Percentiles rank a stretch among this genome's conserved stretches.
Evolutionary conservation across 1,140 invertebrate genomes (phyloP).

Genomic region (Caenorhabditis briggsae): DNA sequence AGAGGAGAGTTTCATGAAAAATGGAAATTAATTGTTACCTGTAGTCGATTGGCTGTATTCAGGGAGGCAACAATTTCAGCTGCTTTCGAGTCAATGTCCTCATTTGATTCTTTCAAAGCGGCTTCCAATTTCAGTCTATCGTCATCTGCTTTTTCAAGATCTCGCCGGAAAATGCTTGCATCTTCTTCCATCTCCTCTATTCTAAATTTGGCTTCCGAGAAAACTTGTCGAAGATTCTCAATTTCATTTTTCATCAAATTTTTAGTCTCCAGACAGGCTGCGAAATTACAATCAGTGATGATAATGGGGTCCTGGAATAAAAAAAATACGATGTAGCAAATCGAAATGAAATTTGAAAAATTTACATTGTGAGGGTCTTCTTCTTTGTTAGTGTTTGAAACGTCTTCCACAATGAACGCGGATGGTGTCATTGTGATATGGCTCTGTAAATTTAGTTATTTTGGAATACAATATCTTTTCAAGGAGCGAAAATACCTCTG

Average conservation of each 20-base stretch:
- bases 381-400: conserved; percentile 7
- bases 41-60: conserved; percentile 67
- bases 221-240: neutral
- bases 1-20: neutral
- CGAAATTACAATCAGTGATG: conserved; percentile 25
- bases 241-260: conserved; percentile 68
- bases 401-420: conserved; percentile 21
- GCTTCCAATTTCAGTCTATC: conserved; percentile 59
- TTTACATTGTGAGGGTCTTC: conserved; percentile 37
- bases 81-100: conserved; percentile 65
- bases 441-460: neutral
- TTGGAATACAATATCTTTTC: neutral
- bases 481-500: neutral
- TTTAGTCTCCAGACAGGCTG: conserved; percentile 69
- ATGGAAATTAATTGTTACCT: conserved; percentile 47
- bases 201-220: conserved; percentile 63
- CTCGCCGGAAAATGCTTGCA: conserved; percentile 51
- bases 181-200: conserved; percentile 71
- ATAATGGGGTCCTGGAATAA: conserved; percentile 4
- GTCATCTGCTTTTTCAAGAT: conserved; percentile 60
- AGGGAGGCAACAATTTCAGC: conserved; percentile 68
- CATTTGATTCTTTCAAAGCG: conserved; percentile 58
- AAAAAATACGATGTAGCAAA: neutral
- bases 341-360: neutral
- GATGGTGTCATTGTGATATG: conserved; percentile 1